phyloP scores from a whole-genome alignment of 2,113 vertebrate genomes.

The Carettochelys insculpta region DNA sequence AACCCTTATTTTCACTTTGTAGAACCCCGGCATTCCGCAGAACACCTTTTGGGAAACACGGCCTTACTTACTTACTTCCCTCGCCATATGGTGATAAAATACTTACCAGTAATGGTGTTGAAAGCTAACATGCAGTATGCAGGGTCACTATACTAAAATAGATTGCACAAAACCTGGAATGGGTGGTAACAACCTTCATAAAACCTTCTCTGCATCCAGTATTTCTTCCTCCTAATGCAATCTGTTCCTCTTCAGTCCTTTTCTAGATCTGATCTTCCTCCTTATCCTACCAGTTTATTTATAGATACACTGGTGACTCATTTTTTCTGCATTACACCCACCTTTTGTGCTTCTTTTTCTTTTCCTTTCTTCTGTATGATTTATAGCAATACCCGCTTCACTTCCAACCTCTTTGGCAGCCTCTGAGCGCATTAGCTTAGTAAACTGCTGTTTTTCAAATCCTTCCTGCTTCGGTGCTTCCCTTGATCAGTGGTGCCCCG shows the following conservation, averaged over 20 bases:
- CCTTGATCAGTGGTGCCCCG: not conserved
- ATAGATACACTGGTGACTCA: conserved; percentile 50
- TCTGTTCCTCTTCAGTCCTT: conserved; percentile 12
- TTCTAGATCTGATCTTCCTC: conserved; percentile 26
- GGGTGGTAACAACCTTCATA: not conserved
- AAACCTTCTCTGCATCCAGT: conserved; percentile 6
- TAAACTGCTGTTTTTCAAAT: not conserved
- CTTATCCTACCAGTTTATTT: conserved; percentile 39
- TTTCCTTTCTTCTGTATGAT: conserved; percentile 25
- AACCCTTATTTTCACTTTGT: no score
- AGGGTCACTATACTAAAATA: not conserved
- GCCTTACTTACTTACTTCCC: not conserved
- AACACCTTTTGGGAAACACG: no score
- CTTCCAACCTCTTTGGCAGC: conserved; percentile 25
- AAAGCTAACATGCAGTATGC: conserved; percentile 3
- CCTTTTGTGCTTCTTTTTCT: conserved; percentile 22
- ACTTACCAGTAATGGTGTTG: not conserved
- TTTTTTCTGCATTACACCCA: conserved; percentile 55
- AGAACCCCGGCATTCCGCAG: no score
- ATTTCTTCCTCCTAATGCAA: not conserved
- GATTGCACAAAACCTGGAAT: not conserved
- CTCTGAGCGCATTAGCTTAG: not conserved
- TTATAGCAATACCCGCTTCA: conserved; percentile 35
- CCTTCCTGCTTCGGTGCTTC: not conserved
- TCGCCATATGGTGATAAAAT: not conserved